A percentile compares a stretch with the other conserved stretches of the same genome.
Evolutionary conservation across 2,113 vertebrate species (phyloP).

Genomic region (Octodon degus): DNA sequence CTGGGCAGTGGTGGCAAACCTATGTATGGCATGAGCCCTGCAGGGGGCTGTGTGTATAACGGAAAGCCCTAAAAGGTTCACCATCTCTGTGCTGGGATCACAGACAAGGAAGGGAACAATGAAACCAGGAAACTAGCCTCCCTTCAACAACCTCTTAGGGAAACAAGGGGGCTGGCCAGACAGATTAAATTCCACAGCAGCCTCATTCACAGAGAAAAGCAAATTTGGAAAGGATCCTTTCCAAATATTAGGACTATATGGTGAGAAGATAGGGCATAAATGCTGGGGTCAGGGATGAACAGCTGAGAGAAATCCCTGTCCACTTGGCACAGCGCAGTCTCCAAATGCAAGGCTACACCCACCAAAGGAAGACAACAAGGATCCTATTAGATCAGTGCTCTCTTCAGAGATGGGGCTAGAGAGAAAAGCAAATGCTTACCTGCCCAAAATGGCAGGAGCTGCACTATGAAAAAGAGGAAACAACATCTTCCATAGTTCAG

Average conservation of each 20-base stretch:
- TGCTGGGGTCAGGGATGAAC: background rate
- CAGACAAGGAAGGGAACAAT: background rate
- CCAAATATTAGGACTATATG: background rate
- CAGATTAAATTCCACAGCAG: background rate
- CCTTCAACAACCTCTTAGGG: background rate
- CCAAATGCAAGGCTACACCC: background rate
- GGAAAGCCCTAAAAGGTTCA: background rate
- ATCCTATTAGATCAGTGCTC: background rate
- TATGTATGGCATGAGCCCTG: background rate
- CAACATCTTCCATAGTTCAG: background rate
- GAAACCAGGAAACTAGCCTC: background rate
- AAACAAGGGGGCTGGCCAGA: background rate
- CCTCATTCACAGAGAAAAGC: conserved; percentile 33
- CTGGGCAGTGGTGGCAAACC: background rate
- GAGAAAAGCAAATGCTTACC: background rate
- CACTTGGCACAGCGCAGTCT: background rate
- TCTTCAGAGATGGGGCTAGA: background rate
- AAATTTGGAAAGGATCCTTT: background rate
- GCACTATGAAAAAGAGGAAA: background rate
- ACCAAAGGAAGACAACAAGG: background rate
- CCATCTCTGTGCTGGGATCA: background rate
- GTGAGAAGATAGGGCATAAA: background rate
- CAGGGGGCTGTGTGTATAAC: background rate
- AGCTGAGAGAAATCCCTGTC: background rate
- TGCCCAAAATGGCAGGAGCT: conserved; percentile 4